Evolutionary conservation across 2,888 invertebrate genomes (phyloP), one percentile per base, ranked within the genome.

Genomic region (Drosophila anomelani): DNA sequence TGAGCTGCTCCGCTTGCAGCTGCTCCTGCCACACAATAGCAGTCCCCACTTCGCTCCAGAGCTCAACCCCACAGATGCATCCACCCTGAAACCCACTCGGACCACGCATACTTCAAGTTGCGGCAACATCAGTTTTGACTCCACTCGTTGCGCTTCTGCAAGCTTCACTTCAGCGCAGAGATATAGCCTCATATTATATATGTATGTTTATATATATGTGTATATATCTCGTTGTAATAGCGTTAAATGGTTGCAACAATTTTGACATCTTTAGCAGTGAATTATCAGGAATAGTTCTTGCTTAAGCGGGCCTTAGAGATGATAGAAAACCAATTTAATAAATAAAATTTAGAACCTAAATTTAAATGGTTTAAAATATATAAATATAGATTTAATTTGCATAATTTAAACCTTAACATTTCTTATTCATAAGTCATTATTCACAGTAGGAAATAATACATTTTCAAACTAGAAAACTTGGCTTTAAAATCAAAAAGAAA

Each of bases 41-140:
- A 34, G 26, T 12, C 13, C 12, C 41, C 57, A n/a, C 12, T 29
- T 20, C 53, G 38, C n/a, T 13, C 26, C 36, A 13, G 26, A 41
- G 36, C 36, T 17, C n/a, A 8, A 3, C 15, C 44, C 43, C 43
- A 20, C 2, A 9, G 26, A 26, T 55, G 36, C 44, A 36, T 36
- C 57, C 44, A 17, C 58, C 41, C 51, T 47, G 34, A 34, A 51
- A 61, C 67, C 71, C 54, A 39, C 41, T 61, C 55, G 54, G 51
- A 85, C 76, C 81, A 88, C 81, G 81, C 82, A 83, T 83, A 75
- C 82, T 89, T 85, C 74, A 78, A 84, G 88, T 67, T 85, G 88
- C 78, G 74, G 79, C 79, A 76, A 71, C 79, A 70, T 74, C 77
- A 67, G 75, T 68, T 68, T 66, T 75, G 56, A 75, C 67, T 64